Base-by-base conservation (phyloP, 2,113 vertebrate genomes). In the Puffinus mauretanicus region DNA sequence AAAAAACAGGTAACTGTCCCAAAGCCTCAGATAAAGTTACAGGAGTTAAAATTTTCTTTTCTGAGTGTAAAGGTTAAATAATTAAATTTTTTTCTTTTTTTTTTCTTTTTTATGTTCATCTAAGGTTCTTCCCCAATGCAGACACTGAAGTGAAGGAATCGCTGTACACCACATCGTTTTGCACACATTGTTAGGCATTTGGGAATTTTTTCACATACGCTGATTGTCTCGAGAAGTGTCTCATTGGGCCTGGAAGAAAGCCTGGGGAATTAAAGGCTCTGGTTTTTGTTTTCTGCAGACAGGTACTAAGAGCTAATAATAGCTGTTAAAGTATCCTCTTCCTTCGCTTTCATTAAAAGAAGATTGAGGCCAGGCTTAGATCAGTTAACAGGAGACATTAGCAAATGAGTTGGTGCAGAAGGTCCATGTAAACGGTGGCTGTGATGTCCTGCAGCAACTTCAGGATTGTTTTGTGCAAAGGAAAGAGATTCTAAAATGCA, bases 341-440 rank as follows among this genome's bases (percentile, higher is more conserved):
- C 86, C 69, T 81, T 61, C 88, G 87, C 77, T 62, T 96, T 89
- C 89, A 95, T 96, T 96, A 97, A 76, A 16, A 94, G 95, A 91
- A 95, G 97, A 97, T 97, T 97, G 93, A 97, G 96, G 96, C 91
- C 95, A 97, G 81, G 86, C 86, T 95, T 65, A 87, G 86, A 90
- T 96, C 94, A 76, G 49, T 84, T 93, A 93, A 20, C 77, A 19
- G 73, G 73, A 61, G 84, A 87, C 94, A 94, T 94, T 73, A 95
- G 94, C 81, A 91, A 92, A 95, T 90, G 89, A 91, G 46, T 29
- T 70, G 73, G n/a, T 54, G 58, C 61, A 34, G 36, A 55, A 94
- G 58, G 76, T 77, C 81, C 58, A 1, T 12, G 6, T 11, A 10
- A 36, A 87, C 69, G 46, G 58, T 27, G 38, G 46, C 49, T n/a